These are phyloP conservation scores for Borostomias antarcticus DNA, from an alignment of 2,797 vertebrate genomes.

Conservation along the genomic window DNA sequence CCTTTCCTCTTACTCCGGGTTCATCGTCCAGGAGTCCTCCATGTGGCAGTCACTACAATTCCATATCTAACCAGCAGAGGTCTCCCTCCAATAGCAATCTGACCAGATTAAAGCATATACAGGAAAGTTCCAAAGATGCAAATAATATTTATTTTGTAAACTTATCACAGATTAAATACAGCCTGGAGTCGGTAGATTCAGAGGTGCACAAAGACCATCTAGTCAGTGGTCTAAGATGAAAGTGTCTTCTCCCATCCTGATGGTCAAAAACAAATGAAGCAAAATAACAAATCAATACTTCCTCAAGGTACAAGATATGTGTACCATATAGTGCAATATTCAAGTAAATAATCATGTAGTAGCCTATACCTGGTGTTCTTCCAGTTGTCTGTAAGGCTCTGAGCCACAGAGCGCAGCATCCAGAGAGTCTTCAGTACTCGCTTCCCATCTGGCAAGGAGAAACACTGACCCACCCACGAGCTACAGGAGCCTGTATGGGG, in stretches of 20 bases:
- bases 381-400: constrained; percentile 37
- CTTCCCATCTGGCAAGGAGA: constrained; percentile 26
- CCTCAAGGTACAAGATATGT: background rate
- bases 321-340: no score
- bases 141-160: background rate
- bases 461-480: constrained; percentile 56
- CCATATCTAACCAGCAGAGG: background rate
- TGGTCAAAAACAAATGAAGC: background rate
- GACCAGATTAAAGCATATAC: no score
- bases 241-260: constrained; percentile 12
- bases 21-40: no score
- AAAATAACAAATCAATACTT: background rate
- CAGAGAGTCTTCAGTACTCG: constrained; percentile 45
- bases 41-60: no score
- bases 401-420: constrained; percentile 43
- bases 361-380: constrained; percentile 49
- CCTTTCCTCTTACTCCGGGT: no score
- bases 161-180: background rate
- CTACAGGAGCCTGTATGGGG: constrained; percentile 39
- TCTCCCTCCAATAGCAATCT: background rate
- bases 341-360: no score
- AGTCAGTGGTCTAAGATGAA: background rate
- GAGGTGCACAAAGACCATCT: background rate
- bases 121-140: background rate
- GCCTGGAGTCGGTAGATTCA: background rate